These are phyloP conservation scores for Pomatostomus ruficeps DNA, from an alignment of 2,113 vertebrate genomes.

Conservation along the genomic window DNA sequence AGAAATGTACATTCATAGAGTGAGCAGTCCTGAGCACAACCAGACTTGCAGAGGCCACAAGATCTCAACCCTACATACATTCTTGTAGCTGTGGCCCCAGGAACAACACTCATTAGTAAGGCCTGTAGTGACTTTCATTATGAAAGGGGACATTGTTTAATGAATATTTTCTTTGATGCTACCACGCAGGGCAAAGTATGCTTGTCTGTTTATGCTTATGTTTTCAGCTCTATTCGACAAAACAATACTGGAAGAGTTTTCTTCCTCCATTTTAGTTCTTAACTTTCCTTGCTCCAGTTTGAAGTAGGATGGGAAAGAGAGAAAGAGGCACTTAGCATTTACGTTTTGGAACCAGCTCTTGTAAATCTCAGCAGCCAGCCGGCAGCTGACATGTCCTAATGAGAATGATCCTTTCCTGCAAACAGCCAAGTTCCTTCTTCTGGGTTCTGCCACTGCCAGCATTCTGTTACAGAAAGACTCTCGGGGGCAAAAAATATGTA, in stretches of 20 bases:
- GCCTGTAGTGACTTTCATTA: background rate
- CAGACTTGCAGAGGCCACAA: background rate
- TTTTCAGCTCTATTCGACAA: background rate
- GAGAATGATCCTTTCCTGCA: slow-evolving; percentile 1
- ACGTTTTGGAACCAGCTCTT: background rate
- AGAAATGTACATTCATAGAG: background rate
- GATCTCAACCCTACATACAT: background rate
- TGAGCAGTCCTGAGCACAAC: background rate
- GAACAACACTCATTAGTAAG: background rate
- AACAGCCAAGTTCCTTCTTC: background rate
- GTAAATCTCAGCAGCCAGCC: slow-evolving; percentile 5
- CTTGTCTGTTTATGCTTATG: background rate
- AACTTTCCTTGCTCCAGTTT: background rate
- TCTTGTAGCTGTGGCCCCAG: background rate
- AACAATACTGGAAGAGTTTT: background rate
- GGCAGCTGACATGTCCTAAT: slow-evolving; percentile 9
- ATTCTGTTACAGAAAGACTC: background rate
- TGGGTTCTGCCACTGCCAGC: background rate
- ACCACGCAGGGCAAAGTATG: background rate
- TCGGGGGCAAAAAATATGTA: background rate
- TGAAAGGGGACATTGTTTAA: background rate
- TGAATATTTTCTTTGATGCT: background rate
- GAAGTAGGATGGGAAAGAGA: background rate
- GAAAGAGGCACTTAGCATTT: background rate
- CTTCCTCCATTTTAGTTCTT: background rate